Conservation (phyloP, 2,797 vertebrate genomes). For the Macrochelys suwanniensis region DNA sequence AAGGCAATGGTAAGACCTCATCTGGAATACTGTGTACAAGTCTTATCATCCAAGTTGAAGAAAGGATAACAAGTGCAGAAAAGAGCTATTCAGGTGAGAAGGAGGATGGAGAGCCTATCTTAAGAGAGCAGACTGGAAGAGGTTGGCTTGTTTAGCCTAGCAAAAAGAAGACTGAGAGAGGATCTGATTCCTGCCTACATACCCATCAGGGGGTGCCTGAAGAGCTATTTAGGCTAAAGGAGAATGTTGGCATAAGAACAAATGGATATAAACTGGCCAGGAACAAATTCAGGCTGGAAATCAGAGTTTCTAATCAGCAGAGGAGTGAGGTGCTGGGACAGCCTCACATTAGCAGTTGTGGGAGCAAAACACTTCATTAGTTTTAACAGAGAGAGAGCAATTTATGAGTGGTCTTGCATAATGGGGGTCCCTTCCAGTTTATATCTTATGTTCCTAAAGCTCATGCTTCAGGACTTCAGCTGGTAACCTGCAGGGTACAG, state of each 20-base stretch:
- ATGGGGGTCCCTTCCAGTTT: neutral
- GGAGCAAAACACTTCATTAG: neutral
- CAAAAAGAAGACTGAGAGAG: neutral
- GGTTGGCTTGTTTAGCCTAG: neutral
- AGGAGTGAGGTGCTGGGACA: neutral
- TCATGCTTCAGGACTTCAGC: neutral
- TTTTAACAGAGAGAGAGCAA: neutral
- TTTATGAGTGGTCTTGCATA: neutral
- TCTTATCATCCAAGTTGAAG: neutral
- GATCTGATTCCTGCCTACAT: neutral
- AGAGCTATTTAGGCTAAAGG: neutral
- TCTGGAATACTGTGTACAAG: neutral
- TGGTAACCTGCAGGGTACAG: neutral
- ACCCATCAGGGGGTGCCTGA: neutral
- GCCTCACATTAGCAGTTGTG: neutral
- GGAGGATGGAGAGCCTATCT: neutral
- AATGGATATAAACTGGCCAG: neutral
- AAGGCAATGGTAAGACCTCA: neutral
- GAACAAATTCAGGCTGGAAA: neutral
- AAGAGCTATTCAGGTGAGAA: neutral
- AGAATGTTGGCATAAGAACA: neutral
- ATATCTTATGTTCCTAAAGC: neutral
- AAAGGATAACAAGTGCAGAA: neutral
- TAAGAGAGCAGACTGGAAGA: neutral
- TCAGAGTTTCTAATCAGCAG: neutral